Percentiles rank a stretch among this genome's conserved stretches.
phyloP scores from a whole-genome alignment of 1,140 invertebrate species.

The Ostrea edulis region DNA sequence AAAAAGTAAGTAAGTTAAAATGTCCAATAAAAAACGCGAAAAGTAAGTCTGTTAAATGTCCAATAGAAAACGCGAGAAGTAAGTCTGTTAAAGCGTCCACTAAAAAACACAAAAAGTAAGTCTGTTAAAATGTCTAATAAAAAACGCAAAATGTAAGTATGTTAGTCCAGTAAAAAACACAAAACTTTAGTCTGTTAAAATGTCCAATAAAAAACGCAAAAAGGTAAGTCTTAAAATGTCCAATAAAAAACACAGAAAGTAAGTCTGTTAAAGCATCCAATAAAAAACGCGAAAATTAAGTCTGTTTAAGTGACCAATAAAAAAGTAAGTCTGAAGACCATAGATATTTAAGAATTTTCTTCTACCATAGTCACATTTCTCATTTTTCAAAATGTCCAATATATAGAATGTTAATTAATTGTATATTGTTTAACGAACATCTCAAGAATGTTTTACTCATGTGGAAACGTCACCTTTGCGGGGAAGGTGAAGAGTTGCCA shows the following conservation, averaged over 20 bases:
- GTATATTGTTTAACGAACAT: too few relatives aligned
- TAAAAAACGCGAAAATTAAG: slow-evolving; percentile 82
- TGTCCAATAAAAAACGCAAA: slow-evolving; percentile 83
- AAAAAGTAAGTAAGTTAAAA: too few relatives aligned
- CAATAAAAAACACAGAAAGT: slow-evolving; percentile 82
- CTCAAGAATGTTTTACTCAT: too few relatives aligned
- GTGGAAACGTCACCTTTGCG: too few relatives aligned
- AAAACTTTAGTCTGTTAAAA: slow-evolving; percentile 80
- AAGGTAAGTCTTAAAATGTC: slow-evolving; percentile 83
- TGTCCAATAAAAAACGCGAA: slow-evolving; percentile 83
- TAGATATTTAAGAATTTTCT: too few relatives aligned
- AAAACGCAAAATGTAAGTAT: too few relatives aligned
- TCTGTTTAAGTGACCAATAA: slow-evolving; percentile 81
- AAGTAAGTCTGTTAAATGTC: slow-evolving; percentile 81
- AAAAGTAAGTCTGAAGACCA: slow-evolving; percentile 80
- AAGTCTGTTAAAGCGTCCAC: slow-evolving; percentile 81
- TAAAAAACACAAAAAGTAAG: slow-evolving; percentile 82
- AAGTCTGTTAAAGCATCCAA: slow-evolving; percentile 81
- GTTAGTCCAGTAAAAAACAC: slow-evolving; percentile 84
- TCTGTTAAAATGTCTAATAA: too few relatives aligned
- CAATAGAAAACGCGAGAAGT: slow-evolving; percentile 82
- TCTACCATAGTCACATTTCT: too few relatives aligned
- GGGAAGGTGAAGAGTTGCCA: too few relatives aligned
- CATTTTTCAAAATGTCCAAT: too few relatives aligned
- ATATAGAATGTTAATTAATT: too few relatives aligned